Base-by-base conservation (phyloP, 2,113 vertebrate species). In the Delphinus delphis region DNA sequence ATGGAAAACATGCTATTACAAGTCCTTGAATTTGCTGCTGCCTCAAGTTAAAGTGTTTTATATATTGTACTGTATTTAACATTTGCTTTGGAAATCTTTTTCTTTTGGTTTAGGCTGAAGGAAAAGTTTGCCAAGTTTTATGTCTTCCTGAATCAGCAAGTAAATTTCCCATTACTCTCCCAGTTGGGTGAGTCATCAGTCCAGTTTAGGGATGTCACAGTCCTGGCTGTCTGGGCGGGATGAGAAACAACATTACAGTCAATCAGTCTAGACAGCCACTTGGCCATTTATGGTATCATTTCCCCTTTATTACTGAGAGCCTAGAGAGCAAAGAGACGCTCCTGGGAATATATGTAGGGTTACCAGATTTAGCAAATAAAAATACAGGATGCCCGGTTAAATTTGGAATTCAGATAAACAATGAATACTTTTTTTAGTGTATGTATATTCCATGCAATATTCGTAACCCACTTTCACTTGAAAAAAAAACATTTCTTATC, bases 111-210 rank as follows among this genome's bases (percentile, higher is more conserved):
- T 3, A 77, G 87, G 80, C 50, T 0, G 4, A 93, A 96, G 77
- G 71, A 88, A 65, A 86, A 88, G 50, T 92, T 96, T 90, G 95
- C 86, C 96, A 94, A 36, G 28, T 2, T 74, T 6, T 38, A 5
- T 26, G 12, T 36, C 77, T 4, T 36, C 76, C 98, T 98, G 98
- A 98, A 84, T 98, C 98, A 98, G 98, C 98, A 58, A 25, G 3
- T 44, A 41, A 93, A 90, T 85, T 13, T 96, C 97, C 97, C 14
- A 95, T 92, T 77, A 92, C 12, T 0, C 90, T 97, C 88, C 62
- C 91, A 8, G 44, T 0, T 0, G 0, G 2, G 14, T 98, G 86
- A 98, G 93, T 98, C 98, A 98, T 36, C 86, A 3, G 53, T 8
- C 2, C 2, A 14, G 74, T 38, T 15, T 60, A 97, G 50, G 71